phyloP scores from a whole-genome alignment of 2,113 vertebrate species.

The Chauna torquata region DNA sequence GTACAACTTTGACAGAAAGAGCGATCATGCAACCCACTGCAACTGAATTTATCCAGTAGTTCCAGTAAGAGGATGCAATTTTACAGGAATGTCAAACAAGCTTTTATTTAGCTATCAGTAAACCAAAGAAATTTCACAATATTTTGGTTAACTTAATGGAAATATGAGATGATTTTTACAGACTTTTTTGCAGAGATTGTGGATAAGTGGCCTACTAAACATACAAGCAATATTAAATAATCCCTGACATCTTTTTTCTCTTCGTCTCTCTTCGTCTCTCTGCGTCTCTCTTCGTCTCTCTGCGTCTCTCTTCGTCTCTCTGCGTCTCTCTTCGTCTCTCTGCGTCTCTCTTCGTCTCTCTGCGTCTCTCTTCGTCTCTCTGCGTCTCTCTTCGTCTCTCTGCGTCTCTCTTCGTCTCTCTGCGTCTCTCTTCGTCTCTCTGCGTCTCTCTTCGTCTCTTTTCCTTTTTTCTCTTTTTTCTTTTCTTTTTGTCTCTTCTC shows the following conservation, averaged over 20 bases:
- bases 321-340: too few relatives aligned
- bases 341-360: too few relatives aligned
- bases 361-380: too few relatives aligned
- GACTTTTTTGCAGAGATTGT: not conserved
- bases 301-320: too few relatives aligned
- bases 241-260: not conserved
- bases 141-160: slow-evolving; percentile 12
- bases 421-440: too few relatives aligned
- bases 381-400: too few relatives aligned
- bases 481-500: too few relatives aligned
- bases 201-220: not conserved
- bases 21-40: slow-evolving; percentile 73
- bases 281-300: too few relatives aligned
- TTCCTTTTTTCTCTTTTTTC: too few relatives aligned
- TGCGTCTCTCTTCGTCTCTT: too few relatives aligned
- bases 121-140: slow-evolving; percentile 40
- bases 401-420: too few relatives aligned
- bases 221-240: not conserved
- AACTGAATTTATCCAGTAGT: slow-evolving; percentile 2
- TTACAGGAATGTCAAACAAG: slow-evolving; percentile 44
- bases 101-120: slow-evolving; percentile 39
- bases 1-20: slow-evolving; percentile 64
- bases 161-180: not conserved
- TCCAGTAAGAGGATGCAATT: slow-evolving; percentile 35
- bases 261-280: too few relatives aligned